Percentiles rank a stretch among this genome's conserved stretches.
Conservation (phyloP, 2,113 vertebrate genomes). For the Sardina pilchardus region DNA sequence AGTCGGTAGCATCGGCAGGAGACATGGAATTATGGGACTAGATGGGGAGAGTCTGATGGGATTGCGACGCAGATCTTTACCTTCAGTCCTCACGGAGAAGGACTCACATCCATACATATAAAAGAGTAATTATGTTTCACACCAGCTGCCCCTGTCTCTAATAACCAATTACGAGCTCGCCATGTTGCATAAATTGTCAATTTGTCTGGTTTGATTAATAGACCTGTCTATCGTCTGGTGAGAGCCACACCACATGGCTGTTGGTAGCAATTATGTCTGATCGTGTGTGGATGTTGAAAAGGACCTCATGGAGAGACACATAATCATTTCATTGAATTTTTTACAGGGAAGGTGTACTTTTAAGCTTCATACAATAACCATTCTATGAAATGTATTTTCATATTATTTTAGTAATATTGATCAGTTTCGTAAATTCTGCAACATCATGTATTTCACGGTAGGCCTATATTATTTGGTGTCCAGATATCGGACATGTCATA, state of each 20-base stretch:
- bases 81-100: background rate
- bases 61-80: background rate
- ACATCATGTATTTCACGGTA: too few relatives aligned
- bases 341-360: background rate
- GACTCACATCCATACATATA: background rate
- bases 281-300: background rate
- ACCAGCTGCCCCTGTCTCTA: background rate
- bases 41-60: background rate
- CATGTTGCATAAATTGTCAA: slow-evolving; percentile 4
- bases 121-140: slow-evolving; percentile 4
- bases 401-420: too few relatives aligned
- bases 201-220: slow-evolving; percentile 13
- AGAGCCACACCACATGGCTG: background rate
- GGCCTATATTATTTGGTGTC: too few relatives aligned
- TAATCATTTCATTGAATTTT: background rate
- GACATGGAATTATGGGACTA: background rate
- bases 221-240: background rate
- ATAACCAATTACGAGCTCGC: background rate
- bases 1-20: background rate
- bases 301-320: background rate
- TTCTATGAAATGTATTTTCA: too few relatives aligned
- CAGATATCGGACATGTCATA: too few relatives aligned
- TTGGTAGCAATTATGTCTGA: background rate
- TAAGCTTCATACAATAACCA: background rate
- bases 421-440: too few relatives aligned